These are phyloP conservation scores for Pygmarrhopalites habei DNA, from an alignment of 1,140 invertebrate species.

Conservation along the genomic window DNA sequence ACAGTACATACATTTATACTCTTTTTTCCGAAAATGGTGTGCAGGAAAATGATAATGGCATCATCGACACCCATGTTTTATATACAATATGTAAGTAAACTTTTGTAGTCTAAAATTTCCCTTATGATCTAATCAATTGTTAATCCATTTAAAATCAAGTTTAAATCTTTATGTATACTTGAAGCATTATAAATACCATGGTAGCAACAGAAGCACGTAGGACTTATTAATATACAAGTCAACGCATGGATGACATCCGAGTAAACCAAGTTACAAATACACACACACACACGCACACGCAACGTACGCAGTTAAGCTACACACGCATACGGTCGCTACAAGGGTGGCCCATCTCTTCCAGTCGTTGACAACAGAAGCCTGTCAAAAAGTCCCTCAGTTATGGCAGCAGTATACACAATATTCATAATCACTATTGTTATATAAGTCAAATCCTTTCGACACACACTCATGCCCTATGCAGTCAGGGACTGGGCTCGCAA, in stretches of 20 bases:
- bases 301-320: background rate
- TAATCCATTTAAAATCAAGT: slow-evolving; percentile 6
- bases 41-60: too few relatives aligned
- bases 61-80: too few relatives aligned
- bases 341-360: background rate
- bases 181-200: too few relatives aligned
- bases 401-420: slow-evolving; percentile 1
- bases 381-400: slow-evolving; percentile 1
- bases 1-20: too few relatives aligned
- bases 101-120: background rate
- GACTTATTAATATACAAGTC: background rate
- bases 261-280: background rate
- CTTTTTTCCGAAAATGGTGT: too few relatives aligned
- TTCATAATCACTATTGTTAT: slow-evolving; percentile 5
- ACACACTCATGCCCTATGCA: background rate
- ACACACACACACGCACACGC: background rate
- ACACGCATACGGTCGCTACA: background rate
- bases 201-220: background rate
- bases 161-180: too few relatives aligned
- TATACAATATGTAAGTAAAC: too few relatives aligned
- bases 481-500: background rate
- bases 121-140: background rate
- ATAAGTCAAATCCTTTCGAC: background rate
- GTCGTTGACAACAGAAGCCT: background rate
- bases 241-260: background rate